These are phyloP conservation scores for Trachelus iudaicus DNA, from an alignment of 2,888 invertebrate species.

Conservation along the genomic window DNA sequence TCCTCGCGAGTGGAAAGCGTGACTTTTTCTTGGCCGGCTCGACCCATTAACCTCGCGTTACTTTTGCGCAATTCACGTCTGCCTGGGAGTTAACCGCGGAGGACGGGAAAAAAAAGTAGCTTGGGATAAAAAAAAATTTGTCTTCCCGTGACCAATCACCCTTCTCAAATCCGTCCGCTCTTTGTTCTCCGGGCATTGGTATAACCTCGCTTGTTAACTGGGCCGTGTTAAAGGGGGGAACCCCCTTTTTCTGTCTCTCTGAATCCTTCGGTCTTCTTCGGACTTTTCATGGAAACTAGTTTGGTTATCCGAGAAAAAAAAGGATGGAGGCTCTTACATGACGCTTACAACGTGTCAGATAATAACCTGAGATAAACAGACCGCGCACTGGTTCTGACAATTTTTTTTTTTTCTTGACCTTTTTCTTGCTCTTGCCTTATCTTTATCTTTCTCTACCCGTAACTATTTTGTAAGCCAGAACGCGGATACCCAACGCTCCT, in stretches of 20 bases:
- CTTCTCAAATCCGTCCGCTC: not conserved
- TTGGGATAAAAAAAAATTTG: too few relatives aligned
- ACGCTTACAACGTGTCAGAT: not conserved
- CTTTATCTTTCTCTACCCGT: too few relatives aligned
- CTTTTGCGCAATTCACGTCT: not conserved
- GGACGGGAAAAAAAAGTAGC: too few relatives aligned
- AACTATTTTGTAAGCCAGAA: too few relatives aligned
- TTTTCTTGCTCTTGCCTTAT: not conserved
- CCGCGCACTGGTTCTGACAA: not conserved
- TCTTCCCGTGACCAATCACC: too few relatives aligned
- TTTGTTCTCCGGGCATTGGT: not conserved
- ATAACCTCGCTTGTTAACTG: not conserved
- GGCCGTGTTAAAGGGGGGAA: not conserved
- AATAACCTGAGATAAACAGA: not conserved
- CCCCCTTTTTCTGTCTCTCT: not conserved
- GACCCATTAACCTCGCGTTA: conserved; percentile 2
- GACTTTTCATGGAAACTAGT: not conserved
- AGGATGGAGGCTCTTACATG: not conserved
- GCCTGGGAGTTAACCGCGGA: too few relatives aligned
- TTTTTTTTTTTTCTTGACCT: not conserved
- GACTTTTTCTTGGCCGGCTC: not conserved
- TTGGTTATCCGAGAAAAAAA: not conserved
- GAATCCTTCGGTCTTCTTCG: not conserved
- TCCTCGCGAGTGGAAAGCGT: not conserved
- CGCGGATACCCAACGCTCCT: not conserved